Evolutionary conservation across 92 coral and sea anemone genomes (phyloP).

Genomic region (Micromussa lordhowensis): DNA sequence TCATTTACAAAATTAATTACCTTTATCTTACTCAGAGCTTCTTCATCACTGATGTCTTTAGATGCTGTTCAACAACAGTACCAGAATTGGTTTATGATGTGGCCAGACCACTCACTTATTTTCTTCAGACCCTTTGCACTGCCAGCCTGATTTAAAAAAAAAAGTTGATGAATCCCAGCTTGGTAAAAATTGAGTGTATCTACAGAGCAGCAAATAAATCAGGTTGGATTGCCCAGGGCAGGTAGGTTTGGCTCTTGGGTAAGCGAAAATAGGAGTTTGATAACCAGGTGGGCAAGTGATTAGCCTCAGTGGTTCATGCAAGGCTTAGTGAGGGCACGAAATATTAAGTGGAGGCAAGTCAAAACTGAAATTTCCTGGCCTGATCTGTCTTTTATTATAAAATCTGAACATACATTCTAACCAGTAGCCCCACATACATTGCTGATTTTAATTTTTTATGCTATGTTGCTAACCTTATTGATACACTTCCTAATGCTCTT

Average conservation of each 20-base stretch:
- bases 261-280: no score
- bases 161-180: no score
- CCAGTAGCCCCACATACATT: not conserved
- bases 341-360: no score
- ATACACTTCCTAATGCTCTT: no score
- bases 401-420: not conserved
- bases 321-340: no score
- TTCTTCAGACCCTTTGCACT: slow-evolving; percentile 48
- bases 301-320: no score
- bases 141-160: slow-evolving; percentile 30
- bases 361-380: no score
- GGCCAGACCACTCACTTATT: slow-evolving; percentile 52
- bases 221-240: no score
- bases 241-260: no score
- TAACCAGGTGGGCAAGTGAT: no score
- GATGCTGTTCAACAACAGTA: slow-evolving; percentile 36
- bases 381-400: no score
- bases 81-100: slow-evolving; percentile 58
- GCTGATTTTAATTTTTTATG: not conserved
- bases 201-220: no score
- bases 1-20: not conserved
- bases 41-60: slow-evolving; percentile 10
- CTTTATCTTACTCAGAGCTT: slow-evolving; percentile 28
- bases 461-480: slow-evolving; percentile 2
- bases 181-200: not conserved